phyloP scores from a whole-genome alignment of 2,888 invertebrate genomes.

The Maniola hyperantus region DNA sequence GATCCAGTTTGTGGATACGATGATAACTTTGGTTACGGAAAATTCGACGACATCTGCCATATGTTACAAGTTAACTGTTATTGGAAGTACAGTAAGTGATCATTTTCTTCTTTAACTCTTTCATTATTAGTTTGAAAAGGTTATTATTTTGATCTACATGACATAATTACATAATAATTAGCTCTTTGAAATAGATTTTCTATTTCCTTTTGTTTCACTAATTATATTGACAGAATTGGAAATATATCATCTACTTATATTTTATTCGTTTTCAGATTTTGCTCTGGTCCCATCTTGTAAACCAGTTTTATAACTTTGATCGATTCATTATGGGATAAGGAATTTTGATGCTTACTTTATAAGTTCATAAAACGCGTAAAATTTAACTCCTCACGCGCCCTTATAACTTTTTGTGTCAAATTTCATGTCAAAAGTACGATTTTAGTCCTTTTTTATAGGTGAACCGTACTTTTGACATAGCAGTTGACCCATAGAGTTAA shows the following conservation, averaged over 20 bases:
- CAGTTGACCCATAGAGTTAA: too few relatives aligned
- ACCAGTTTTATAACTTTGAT: slow-evolving; percentile 37
- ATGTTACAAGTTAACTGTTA: slow-evolving; percentile 67
- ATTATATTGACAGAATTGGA: background rate
- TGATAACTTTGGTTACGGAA: slow-evolving; percentile 60
- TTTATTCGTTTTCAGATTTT: slow-evolving; percentile 58
- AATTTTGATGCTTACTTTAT: slow-evolving; percentile 4
- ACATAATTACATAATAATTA: background rate
- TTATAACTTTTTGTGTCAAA: too few relatives aligned
- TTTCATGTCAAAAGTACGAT: too few relatives aligned
- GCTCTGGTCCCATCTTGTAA: slow-evolving; percentile 53
- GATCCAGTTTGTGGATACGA: slow-evolving; percentile 62
- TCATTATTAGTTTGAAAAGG: too few relatives aligned
- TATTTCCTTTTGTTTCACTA: background rate
- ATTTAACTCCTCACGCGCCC: too few relatives aligned
- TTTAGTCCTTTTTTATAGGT: too few relatives aligned
- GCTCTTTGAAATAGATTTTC: background rate
- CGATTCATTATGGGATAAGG: background rate
- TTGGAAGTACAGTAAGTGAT: slow-evolving; percentile 65
- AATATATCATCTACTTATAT: background rate
- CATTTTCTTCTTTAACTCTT: background rate
- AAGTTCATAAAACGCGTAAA: too few relatives aligned
- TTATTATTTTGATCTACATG: too few relatives aligned
- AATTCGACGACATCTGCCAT: slow-evolving; percentile 65
- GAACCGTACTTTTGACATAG: too few relatives aligned